phyloP scores from a whole-genome alignment of 2,113 vertebrate species.

The Heterotilapia buettikoferi region DNA sequence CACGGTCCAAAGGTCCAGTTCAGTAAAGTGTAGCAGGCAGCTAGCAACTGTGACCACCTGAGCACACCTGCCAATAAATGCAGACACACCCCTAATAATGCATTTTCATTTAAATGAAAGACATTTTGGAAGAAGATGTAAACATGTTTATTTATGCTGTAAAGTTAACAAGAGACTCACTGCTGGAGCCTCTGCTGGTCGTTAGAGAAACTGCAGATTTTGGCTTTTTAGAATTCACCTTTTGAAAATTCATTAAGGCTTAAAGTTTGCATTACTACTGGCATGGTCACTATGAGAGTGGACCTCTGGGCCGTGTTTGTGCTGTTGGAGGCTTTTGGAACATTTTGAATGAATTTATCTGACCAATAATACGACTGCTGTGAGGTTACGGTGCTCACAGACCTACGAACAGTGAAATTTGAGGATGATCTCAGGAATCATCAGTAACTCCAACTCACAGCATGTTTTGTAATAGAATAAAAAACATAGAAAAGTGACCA shows the following conservation, averaged over 20 bases:
- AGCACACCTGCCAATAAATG: background rate
- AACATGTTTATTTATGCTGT: background rate
- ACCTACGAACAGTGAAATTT: accelerated
- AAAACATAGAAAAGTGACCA: background rate
- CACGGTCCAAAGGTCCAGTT: accelerated
- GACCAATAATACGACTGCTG: background rate
- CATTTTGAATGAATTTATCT: background rate
- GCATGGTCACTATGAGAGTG: accelerated
- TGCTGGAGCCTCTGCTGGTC: background rate
- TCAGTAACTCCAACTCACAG: background rate
- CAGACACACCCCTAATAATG: accelerated
- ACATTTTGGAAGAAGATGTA: background rate
- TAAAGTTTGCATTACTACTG: accelerated
- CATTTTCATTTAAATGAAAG: background rate
- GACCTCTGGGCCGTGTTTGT: background rate
- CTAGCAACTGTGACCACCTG: background rate
- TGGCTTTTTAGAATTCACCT: background rate
- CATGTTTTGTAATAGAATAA: background rate
- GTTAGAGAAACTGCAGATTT: background rate
- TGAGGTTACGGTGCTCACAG: background rate
- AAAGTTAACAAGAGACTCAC: accelerated
- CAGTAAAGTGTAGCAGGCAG: background rate
- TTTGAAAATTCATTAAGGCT: accelerated
- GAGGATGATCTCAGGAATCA: background rate
- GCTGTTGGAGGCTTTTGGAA: background rate